phyloP scores from a whole-genome alignment of 2,113 vertebrate species.

The Phaethornis superciliosus region DNA sequence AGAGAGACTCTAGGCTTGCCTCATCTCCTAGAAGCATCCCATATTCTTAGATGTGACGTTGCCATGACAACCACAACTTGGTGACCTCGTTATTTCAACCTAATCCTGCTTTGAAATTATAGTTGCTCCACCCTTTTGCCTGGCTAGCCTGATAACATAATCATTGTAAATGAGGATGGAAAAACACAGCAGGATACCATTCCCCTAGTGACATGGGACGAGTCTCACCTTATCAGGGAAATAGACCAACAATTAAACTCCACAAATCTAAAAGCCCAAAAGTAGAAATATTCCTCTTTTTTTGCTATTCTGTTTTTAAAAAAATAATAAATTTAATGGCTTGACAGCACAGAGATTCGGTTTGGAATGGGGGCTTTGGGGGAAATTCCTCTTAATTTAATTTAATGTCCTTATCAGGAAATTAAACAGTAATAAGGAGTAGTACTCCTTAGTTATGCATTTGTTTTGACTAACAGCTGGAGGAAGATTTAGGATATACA shows the following conservation, averaged over 20 bases:
- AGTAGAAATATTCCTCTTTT: conserved; percentile 50
- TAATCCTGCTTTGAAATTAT: conserved; percentile 99
- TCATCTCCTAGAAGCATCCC: conserved; percentile 90
- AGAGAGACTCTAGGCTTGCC: conserved; percentile 75
- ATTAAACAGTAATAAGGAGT: conserved; percentile 43
- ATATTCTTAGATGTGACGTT: conserved; percentile 99
- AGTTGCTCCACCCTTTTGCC: conserved; percentile 99
- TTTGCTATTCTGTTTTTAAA: conserved; percentile 57
- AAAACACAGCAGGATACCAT: conserved; percentile 79
- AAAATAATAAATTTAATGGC: conserved; percentile 27
- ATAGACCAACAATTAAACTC: conserved; percentile 78
- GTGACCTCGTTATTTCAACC: conserved; percentile 99
- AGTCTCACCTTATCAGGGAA: conserved; percentile 77
- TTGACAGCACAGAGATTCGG: not conserved
- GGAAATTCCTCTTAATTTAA: conserved; percentile 63
- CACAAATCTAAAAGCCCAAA: conserved; percentile 70
- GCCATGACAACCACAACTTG: conserved; percentile 99
- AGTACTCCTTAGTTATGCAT: conserved; percentile 64
- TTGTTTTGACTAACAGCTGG: conserved; percentile 65
- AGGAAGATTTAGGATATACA: conserved; percentile 46
- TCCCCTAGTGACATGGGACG: conserved; percentile 75
- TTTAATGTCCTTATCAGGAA: conserved; percentile 56
- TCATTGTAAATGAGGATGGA: conserved; percentile 97
- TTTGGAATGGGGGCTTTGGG: not conserved
- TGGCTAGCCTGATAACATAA: conserved; percentile 99